Evolutionary conservation across 1,140 invertebrate species (phyloP).

Genomic region (Drosophila jambulina): DNA sequence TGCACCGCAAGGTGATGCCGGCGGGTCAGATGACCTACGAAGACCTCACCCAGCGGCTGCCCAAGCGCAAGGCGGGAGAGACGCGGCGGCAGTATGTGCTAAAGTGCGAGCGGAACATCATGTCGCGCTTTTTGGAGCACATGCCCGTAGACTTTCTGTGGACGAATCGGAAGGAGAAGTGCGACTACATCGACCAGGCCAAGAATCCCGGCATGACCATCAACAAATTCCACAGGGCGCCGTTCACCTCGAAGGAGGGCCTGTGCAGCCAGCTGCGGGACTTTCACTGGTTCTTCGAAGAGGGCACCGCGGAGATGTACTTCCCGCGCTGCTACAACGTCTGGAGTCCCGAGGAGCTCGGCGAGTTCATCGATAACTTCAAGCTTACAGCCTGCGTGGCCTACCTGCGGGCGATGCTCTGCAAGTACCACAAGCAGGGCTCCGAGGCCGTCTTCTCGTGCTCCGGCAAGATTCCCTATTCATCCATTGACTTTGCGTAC

Average conservation of each 20-base stretch:
- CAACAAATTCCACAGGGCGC: conserved; percentile 90
- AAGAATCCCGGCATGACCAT: conserved; percentile 84
- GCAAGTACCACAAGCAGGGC: conserved; percentile 87
- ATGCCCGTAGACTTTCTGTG: conserved; percentile 94
- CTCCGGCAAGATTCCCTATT: conserved; percentile 89
- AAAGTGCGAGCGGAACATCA: conserved; percentile 88
- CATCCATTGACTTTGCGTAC: conserved; percentile 92
- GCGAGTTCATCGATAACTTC: conserved; percentile 95
- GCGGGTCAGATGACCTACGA: conserved; percentile 78
- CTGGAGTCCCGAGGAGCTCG: conserved; percentile 93
- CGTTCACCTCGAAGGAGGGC: conserved; percentile 96
- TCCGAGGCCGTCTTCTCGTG: conserved; percentile 86
- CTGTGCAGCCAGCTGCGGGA: conserved; percentile 93
- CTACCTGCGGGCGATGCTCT: conserved; percentile 91
- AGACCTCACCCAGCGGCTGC: conserved; percentile 79
- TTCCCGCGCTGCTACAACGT: conserved; percentile 96
- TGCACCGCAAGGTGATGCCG: conserved; percentile 85
- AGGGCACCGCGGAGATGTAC: conserved; percentile 91
- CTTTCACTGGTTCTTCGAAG: conserved; percentile 95
- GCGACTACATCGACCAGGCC: conserved; percentile 85
- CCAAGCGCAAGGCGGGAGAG: conserved; percentile 79
- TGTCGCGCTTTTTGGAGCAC: conserved; percentile 89
- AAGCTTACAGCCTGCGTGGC: conserved; percentile 94
- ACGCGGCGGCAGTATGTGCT: conserved; percentile 76
- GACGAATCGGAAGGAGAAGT: conserved; percentile 93